Evolutionary conservation across 2,113 vertebrate genomes (phyloP).

Genomic region (Microcebus murinus): DNA sequence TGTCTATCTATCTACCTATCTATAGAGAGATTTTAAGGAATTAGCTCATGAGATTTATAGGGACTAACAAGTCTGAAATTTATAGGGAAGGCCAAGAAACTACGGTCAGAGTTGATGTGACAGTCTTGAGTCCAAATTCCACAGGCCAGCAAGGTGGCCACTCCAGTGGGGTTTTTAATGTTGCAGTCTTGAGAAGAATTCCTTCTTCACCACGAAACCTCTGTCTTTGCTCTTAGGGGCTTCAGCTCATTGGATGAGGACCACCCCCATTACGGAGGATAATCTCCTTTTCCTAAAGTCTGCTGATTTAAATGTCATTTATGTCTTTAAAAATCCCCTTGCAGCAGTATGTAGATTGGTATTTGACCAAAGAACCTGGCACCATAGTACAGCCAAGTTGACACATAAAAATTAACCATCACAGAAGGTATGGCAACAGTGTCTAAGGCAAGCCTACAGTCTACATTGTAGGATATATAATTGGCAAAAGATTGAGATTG

Average conservation of each 20-base stretch:
- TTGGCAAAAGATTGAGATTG: not conserved
- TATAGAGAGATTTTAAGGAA: not conserved
- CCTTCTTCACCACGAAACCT: not conserved
- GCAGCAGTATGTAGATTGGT: not conserved
- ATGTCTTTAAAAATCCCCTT: not conserved
- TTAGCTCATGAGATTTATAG: not conserved
- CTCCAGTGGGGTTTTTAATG: not conserved
- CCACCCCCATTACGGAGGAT: not conserved
- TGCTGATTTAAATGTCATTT: not conserved
- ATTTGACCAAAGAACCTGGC: not conserved
- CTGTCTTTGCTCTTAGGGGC: not conserved
- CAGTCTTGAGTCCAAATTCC: not conserved
- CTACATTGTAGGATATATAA: not conserved
- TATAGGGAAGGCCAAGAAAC: not conserved
- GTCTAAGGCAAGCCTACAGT: not conserved
- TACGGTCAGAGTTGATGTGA: not conserved
- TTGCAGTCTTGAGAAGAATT: not conserved
- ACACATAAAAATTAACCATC: not conserved
- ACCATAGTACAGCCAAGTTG: not conserved
- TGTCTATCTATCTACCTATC: not conserved
- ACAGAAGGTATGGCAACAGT: not conserved
- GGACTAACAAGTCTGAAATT: not conserved
- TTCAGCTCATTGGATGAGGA: not conserved
- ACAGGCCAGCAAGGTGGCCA: not conserved
- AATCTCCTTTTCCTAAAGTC: not conserved